Base-by-base conservation (phyloP, 2,888 invertebrate genomes). In the Uropetala carovei region DNA sequence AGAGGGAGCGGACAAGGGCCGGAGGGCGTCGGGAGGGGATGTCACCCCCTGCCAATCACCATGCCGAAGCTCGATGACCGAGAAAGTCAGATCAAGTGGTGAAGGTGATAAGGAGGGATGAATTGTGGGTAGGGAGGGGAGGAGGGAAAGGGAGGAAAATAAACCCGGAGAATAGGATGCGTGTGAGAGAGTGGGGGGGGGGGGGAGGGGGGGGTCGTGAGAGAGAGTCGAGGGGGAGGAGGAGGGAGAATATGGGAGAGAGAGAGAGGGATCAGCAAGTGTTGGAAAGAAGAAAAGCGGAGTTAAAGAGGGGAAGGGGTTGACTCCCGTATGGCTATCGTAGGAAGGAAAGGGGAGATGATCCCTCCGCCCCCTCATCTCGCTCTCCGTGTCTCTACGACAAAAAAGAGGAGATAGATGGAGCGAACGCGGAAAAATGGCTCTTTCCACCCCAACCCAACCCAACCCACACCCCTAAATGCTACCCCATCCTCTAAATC, bases 1-100 rank as follows among this genome's bases (percentile, higher is more conserved):
- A 43, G 30, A 16, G 18, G 30, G 82, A 8, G n/a, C 22, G 11
- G 75, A n/a, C n/a, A 27, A 22, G 8, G 13, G 22, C 75, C 75
- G 22, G n/a, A 27, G 75, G 75, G 75, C 3, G 22, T 5, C 0
- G 75, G 43, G 27, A 14, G 9, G 16, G 18, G 30, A 18, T 30
- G 82, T 30, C 82, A 82, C 81, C 81, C 81, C n/a, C 82, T 82
- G 82, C 82, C 82, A 82, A 82, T 82, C 82, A 82, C 82, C 82
- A 16, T 30, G 4, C 27, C 30, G 64, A 13, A 43, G 30, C 82
- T 82, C 43, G 82, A 82, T 82, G 82, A 14, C 30, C 82, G 82
- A 82, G 82, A 82, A 82, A 30, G 82, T 13, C 16, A 27, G 82
- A 82, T 18, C 82, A 82, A 82, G 30, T 82, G 18, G 82, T 43